Evolutionary conservation across 2,888 invertebrate species (phyloP).

Genomic region (Lasiommata megera): DNA sequence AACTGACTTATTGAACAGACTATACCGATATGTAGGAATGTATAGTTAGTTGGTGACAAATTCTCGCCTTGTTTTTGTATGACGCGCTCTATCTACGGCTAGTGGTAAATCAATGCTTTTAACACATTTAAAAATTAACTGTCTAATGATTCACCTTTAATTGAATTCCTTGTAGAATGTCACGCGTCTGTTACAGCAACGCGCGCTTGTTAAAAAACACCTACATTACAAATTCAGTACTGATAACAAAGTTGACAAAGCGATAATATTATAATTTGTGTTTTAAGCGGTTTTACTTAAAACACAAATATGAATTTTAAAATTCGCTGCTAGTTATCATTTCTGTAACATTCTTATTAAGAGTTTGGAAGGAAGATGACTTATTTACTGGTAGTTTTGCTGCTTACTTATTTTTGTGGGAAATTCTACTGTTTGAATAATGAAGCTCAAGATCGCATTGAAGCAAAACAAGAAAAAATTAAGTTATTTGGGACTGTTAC

Average conservation of each 20-base stretch:
- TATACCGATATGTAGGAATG: too few species aligned
- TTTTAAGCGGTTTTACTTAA: neutral
- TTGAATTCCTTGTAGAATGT: too few species aligned
- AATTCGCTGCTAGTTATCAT: neutral
- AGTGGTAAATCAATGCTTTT: too few species aligned
- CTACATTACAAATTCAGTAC: too few species aligned
- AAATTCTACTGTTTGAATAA: neutral
- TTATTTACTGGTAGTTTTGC: neutral
- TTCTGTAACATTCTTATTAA: neutral
- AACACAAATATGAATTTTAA: neutral
- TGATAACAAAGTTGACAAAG: neutral
- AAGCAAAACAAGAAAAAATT: neutral
- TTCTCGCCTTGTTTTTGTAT: too few species aligned
- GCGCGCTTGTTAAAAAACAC: neutral
- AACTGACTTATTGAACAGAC: too few species aligned
- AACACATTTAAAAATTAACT: too few species aligned
- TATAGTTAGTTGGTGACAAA: too few species aligned
- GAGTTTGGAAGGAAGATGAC: neutral
- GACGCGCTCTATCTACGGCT: too few species aligned
- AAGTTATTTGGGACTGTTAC: neutral
- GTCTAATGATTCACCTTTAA: too few species aligned
- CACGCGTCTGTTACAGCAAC: neutral
- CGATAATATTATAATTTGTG: neutral
- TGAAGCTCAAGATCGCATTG: neutral
- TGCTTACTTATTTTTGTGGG: neutral